A percentile compares a stretch with the other conserved stretches of the same genome.
Conservation (phyloP, 2,888 invertebrate species). For the Drosophila falleni region DNA sequence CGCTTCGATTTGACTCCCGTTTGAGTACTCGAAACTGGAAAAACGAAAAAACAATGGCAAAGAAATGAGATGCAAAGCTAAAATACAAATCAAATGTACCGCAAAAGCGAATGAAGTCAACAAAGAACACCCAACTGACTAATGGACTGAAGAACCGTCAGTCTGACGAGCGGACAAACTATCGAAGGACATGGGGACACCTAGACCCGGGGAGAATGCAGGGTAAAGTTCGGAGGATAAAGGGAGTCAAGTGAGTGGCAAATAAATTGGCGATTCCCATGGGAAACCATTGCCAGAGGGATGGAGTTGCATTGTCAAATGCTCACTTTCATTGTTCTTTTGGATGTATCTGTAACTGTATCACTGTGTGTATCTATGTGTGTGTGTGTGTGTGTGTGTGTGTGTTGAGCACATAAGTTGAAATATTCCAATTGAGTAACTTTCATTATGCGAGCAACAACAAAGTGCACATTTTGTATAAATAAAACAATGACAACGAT, state of each 20-base stretch:
- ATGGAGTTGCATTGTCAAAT: conserved; percentile 65
- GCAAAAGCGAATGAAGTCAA: conserved; percentile 80
- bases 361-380: conserved; percentile 19
- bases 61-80: conserved; percentile 45
- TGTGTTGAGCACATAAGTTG: conserved; percentile 79
- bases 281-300: conserved; percentile 45
- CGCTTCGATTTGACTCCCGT: conserved; percentile 35
- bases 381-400: conserved; percentile 18
- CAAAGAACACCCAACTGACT: conserved; percentile 67
- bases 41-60: conserved; percentile 42
- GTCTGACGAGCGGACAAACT: conserved; percentile 21
- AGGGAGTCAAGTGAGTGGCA: conserved; percentile 57
- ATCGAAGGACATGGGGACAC: conserved; percentile 39
- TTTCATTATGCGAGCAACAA: conserved; percentile 74
- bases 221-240: not conserved
- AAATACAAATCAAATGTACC: conserved; percentile 80
- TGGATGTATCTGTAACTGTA: conserved; percentile 16
- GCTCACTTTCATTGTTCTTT: conserved; percentile 69
- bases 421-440: conserved; percentile 82
- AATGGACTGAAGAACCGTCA: conserved; percentile 57
- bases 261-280: conserved; percentile 79
- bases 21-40: conserved; percentile 42
- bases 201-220: no score
- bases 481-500: conserved; percentile 77
- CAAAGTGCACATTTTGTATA: conserved; percentile 67